These are phyloP conservation scores for Mormyrus hasselquistii DNA, from an alignment of 2,797 vertebrate species.

Conservation along the genomic window DNA sequence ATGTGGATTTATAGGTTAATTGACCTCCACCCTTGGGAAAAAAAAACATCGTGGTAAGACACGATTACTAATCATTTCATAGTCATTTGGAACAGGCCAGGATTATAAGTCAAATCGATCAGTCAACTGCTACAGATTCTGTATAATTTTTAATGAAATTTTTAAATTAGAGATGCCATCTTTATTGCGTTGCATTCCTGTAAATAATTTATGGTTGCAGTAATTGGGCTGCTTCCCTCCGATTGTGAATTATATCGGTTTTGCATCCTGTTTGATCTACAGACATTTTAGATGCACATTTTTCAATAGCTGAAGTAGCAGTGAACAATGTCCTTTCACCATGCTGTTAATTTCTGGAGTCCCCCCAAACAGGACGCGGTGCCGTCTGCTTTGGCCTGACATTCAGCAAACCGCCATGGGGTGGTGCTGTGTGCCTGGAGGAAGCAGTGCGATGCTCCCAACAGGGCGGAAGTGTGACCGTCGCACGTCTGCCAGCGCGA, in stretches of 20 bases:
- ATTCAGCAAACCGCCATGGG: conserved; percentile 56
- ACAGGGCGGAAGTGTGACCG: not conserved
- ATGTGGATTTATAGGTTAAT: not conserved
- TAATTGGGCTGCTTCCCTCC: not conserved
- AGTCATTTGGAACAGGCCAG: not conserved
- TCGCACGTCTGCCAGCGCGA: not conserved
- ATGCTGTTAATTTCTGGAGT: not conserved
- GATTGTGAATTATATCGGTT: not conserved
- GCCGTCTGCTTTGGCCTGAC: conserved; percentile 30
- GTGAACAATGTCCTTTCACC: not conserved
- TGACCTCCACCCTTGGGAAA: not conserved
- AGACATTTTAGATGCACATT: not conserved
- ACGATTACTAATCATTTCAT: not conserved
- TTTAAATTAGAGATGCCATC: not conserved
- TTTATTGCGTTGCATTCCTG: not conserved
- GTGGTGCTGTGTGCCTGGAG: conserved; percentile 60
- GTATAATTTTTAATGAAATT: not conserved
- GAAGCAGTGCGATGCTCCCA: not conserved
- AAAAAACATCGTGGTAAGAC: not conserved
- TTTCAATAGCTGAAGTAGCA: not conserved
- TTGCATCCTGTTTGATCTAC: not conserved
- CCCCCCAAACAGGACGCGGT: not conserved
- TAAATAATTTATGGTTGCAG: not conserved
- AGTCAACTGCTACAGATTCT: not conserved
- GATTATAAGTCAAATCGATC: not conserved